phyloP scores from a whole-genome alignment of 2,113 vertebrate species.

The Centropus bengalensis region DNA sequence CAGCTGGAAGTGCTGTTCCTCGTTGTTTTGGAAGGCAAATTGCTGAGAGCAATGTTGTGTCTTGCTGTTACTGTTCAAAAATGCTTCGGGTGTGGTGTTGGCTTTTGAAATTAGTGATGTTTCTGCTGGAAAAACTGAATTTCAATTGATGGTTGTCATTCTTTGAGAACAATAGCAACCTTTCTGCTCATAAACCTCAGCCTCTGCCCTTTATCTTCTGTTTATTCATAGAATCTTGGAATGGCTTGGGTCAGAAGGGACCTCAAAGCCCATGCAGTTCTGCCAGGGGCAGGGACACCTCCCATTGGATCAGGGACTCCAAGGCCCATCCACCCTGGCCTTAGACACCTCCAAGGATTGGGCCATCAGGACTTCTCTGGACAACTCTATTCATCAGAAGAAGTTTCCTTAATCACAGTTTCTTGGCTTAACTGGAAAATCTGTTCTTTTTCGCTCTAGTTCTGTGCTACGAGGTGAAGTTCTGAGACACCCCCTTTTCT shows the following conservation, averaged over 20 bases:
- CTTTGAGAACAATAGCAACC: not conserved
- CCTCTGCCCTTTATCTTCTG: not conserved
- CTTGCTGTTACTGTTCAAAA: not conserved
- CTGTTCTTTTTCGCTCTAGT: not conserved
- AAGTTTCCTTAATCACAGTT: not conserved
- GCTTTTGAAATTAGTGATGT: not conserved
- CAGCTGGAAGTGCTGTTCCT: not conserved
- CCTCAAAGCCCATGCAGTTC: no score
- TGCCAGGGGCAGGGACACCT: no score
- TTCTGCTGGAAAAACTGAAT: not conserved
- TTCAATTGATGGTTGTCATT: not conserved
- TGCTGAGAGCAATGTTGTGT: not conserved
- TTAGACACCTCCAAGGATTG: no score
- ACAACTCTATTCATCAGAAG: not conserved
- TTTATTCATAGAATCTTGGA: not conserved
- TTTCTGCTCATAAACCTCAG: not conserved
- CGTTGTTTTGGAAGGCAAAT: not conserved
- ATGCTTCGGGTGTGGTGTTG: not conserved
- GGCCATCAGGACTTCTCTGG: no score
- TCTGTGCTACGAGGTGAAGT: accelerated
- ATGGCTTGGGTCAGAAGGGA: no score
- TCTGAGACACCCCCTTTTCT: not conserved
- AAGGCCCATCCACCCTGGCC: no score
- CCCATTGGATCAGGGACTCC: no score
- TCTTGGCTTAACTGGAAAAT: not conserved